phyloP scores from a whole-genome alignment of 2,888 invertebrate genomes.

The Drosophila austrosaltans region DNA sequence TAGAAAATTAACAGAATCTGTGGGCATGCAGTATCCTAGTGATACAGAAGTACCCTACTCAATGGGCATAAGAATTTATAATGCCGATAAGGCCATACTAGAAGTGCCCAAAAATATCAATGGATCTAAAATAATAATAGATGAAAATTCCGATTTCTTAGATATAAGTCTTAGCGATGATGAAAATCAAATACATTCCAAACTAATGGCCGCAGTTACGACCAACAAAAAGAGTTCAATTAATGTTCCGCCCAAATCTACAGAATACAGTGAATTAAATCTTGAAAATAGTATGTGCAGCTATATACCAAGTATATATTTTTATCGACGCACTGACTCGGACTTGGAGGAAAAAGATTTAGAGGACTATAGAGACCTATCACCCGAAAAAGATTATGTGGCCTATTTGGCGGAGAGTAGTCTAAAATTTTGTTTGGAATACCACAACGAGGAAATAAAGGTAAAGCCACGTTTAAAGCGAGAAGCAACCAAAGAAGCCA shows the following conservation, averaged over 20 bases:
- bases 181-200: constrained; percentile 40
- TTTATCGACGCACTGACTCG: constrained; percentile 47
- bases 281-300: constrained; percentile 16
- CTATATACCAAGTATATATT: constrained; percentile 51
- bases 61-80: constrained; percentile 20
- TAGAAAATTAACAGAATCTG: neutral
- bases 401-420: constrained; percentile 42
- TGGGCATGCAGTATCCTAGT: constrained; percentile 2
- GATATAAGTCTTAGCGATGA: constrained; percentile 37
- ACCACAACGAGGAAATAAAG: neutral
- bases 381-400: constrained; percentile 35
- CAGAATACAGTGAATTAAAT: constrained; percentile 16
- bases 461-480: neutral
- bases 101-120: constrained; percentile 19
- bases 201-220: constrained; percentile 33
- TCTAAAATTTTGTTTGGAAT: constrained; percentile 17
- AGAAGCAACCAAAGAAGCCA: constrained; percentile 1
- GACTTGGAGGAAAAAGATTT: neutral
- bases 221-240: constrained; percentile 11
- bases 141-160: constrained; percentile 35
- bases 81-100: constrained; percentile 33
- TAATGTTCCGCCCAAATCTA: constrained; percentile 20
- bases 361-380: neutral
- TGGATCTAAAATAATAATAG: constrained; percentile 32
- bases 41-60: neutral